Base-by-base conservation (phyloP, 2,113 vertebrate species). In the Marmota monax region DNA sequence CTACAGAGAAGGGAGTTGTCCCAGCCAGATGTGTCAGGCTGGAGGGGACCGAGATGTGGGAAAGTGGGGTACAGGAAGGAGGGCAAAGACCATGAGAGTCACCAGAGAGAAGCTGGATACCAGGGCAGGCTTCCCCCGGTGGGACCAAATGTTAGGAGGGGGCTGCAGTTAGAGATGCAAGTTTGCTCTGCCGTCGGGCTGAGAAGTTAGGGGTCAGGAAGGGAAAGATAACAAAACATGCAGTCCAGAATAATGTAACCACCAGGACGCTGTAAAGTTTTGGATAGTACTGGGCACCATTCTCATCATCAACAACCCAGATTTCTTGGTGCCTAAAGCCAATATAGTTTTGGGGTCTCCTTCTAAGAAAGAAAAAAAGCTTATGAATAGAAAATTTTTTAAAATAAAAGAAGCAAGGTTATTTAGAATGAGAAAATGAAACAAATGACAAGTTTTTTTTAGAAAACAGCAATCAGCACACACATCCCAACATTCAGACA, bases 391-490 rank as follows among this genome's bases (percentile, higher is more conserved):
- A 39, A 39, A 39, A 39, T 39, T 58, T 69, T 72, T 29, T 77
- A 58, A 80, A 78, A 83, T 32, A 23, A 78, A 83, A n/a, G 29
- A 92, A 94, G 63, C 17, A 56, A n/a, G 77, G 32, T 83, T 70
- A 74, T 53, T 84, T 80, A 80, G n/a, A 53, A 85, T 84, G 12
- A 92, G 29, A 65, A 92, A 92, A 42, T 45, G 42, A 88, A 90
- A 32, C 77, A 78, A 79, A 80, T 13, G 22, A 3, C 32, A 76
- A 16, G 34, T 29, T 67, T 92, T 83, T 97, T 97, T 51, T 27
- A 86, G 95, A 89, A 83, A 39, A 48, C 42, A 74, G 20, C 23
- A 32, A 5, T 29, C 67, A 58, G 14, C 56, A 39, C n/a, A 63
- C 61, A 65, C 12, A n/a, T 90, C 77, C 69, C 92, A 91, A 85